phyloP scores from a whole-genome alignment of 1,140 invertebrate genomes.

The Neuroterus valhalla region DNA sequence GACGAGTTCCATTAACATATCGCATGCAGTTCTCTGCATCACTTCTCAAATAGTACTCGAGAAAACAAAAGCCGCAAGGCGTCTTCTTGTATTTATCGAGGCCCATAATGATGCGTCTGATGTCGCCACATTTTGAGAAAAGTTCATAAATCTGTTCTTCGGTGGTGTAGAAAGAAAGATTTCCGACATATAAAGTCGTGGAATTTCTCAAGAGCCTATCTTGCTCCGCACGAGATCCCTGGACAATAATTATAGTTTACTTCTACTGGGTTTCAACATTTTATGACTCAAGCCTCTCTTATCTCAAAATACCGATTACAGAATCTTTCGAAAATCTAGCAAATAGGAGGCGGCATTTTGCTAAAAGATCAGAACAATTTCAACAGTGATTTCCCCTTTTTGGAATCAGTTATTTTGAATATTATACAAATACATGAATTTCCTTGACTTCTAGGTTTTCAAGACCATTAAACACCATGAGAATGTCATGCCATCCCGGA shows the following conservation, averaged over 20 bases:
- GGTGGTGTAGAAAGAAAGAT: slow-evolving; percentile 98
- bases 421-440: not conserved
- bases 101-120: slow-evolving; percentile 98
- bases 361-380: no score
- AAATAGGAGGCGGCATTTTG: no score
- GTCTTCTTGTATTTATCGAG: slow-evolving; percentile 98
- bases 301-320: no score
- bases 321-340: no score
- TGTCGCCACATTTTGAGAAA: slow-evolving; percentile 96
- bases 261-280: not conserved
- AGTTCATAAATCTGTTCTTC: slow-evolving; percentile 99
- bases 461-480: not conserved
- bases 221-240: slow-evolving; percentile 95
- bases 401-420: not conserved
- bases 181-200: slow-evolving; percentile 96
- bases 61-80: slow-evolving; percentile 99
- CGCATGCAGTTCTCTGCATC: slow-evolving; percentile 97
- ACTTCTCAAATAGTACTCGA: slow-evolving; percentile 94
- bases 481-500: not conserved
- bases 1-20: slow-evolving; percentile 96
- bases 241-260: slow-evolving; percentile 56
- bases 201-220: slow-evolving; percentile 86
- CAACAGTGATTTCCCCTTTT: no score
- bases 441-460: not conserved
- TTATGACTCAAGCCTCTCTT: no score